phyloP scores from a whole-genome alignment of 2,888 invertebrate species.

The Volucella inflata region DNA sequence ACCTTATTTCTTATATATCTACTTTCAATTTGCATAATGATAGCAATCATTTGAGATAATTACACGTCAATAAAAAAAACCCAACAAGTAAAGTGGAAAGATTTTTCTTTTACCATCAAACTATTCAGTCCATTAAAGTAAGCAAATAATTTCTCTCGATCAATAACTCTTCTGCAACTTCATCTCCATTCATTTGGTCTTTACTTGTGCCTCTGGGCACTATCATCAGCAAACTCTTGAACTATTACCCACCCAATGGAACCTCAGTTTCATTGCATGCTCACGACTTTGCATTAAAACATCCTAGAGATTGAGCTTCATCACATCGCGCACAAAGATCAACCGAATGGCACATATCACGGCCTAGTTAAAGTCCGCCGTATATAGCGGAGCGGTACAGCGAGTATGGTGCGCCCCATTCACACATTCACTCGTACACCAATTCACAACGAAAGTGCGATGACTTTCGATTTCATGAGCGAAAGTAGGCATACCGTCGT shows the following conservation, averaged over 20 bases:
- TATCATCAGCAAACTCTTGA: conserved; percentile 25
- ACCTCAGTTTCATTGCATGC: conserved; percentile 11
- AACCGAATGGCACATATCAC: conserved; percentile 32
- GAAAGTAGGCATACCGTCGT: conserved; percentile 79
- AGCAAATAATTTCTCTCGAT: conserved; percentile 53
- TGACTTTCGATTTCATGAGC: conserved; percentile 83
- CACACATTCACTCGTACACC: conserved; percentile 76
- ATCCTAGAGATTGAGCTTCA: conserved; percentile 59
- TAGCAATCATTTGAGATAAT: conserved; percentile 44
- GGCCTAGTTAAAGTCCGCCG: conserved; percentile 74
- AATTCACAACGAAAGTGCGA: conserved; percentile 79
- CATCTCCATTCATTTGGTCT: conserved; percentile 8
- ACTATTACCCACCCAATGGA: conserved; percentile 24
- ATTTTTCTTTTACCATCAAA: conserved; percentile 48
- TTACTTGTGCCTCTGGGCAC: conserved; percentile 14
- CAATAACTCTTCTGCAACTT: conserved; percentile 33
- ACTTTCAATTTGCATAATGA: conserved; percentile 37
- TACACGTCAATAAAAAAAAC: conserved; percentile 14
- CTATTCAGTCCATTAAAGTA: conserved; percentile 17
- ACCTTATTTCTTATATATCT: not conserved
- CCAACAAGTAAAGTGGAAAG: conserved; percentile 8
- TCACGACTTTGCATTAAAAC: conserved; percentile 47
- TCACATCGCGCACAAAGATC: conserved; percentile 7
- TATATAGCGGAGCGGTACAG: conserved; percentile 40
- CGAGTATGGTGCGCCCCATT: conserved; percentile 78